A percentile compares a stretch with the other conserved stretches of the same genome.
These are phyloP conservation scores for Podarcis cretensis DNA, from an alignment of 2,113 vertebrate genomes.

Conservation along the genomic window DNA sequence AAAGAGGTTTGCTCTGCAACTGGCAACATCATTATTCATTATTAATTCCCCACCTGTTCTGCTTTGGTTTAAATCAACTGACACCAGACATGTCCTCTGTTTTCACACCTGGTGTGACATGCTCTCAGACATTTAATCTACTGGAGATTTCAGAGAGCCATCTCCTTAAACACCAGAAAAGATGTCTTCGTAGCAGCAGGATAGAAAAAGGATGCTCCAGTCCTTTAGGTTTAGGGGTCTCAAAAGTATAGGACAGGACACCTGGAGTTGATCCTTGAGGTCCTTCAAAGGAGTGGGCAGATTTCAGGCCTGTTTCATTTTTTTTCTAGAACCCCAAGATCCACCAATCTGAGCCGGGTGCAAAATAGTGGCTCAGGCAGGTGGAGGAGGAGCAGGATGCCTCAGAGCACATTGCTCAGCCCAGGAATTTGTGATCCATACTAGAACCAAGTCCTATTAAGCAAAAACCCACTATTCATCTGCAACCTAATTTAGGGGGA, in stretches of 20 bases:
- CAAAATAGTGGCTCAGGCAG: too few species aligned
- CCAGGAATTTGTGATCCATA: too few species aligned
- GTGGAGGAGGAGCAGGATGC: too few species aligned
- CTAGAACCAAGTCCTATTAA: too few species aligned
- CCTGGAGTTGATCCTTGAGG: background rate
- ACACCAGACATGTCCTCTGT: background rate
- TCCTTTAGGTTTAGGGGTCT: too few species aligned
- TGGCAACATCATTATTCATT: background rate
- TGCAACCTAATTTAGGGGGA: too few species aligned
- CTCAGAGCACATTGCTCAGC: too few species aligned
- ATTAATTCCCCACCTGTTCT: slow-evolving; percentile 20
- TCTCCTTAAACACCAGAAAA: background rate
- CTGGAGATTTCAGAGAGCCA: background rate
- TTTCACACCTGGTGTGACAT: background rate
- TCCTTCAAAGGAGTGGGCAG: background rate
- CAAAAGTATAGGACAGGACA: too few species aligned
- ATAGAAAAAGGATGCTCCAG: background rate
- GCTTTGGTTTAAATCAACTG: fast-evolving
- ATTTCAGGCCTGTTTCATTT: too few species aligned
- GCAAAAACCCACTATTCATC: too few species aligned
- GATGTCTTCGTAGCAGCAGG: background rate
- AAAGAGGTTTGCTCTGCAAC: background rate
- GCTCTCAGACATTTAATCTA: fast-evolving
- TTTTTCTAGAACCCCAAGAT: too few species aligned
- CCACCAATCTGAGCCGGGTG: too few species aligned